Percentiles rank a stretch among this genome's conserved stretches.
These are phyloP conservation scores for Axis porcinus DNA, from an alignment of 2,113 vertebrate genomes.

Conservation along the genomic window DNA sequence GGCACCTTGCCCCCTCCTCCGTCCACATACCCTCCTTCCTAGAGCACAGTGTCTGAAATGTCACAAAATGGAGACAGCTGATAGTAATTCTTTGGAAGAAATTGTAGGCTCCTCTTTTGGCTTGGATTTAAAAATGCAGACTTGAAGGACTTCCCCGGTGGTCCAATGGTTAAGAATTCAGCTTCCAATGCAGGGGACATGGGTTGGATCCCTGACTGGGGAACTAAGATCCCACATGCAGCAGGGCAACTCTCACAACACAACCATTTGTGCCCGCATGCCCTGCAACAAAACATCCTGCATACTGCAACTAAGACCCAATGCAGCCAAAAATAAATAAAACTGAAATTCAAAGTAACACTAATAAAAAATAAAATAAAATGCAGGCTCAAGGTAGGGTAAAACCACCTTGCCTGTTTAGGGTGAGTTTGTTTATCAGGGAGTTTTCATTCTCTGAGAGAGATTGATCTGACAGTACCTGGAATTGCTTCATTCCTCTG, in stretches of 20 bases:
- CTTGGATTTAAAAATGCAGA: background rate
- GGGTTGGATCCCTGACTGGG: background rate
- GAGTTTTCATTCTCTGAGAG: background rate
- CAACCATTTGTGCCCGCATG: background rate
- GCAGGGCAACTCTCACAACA: background rate
- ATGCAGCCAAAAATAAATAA: background rate
- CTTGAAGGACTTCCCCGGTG: background rate
- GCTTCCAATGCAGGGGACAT: background rate
- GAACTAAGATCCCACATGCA: background rate
- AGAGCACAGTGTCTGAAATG: background rate
- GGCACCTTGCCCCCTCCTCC: background rate
- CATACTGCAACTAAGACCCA: background rate
- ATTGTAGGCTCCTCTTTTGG: background rate
- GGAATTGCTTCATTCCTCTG: background rate
- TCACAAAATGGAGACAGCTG: background rate
- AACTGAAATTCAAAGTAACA: background rate
- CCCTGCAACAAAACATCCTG: background rate
- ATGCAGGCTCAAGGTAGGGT: background rate
- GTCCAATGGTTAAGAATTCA: background rate
- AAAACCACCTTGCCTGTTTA: background rate
- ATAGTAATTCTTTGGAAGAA: background rate
- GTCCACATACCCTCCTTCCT: background rate
- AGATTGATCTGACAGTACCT: background rate
- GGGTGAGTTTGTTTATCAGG: background rate
- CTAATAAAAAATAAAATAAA: background rate